Evolutionary conservation across 2,113 vertebrate species (phyloP).

Genomic region (Nymphicus hollandicus): DNA sequence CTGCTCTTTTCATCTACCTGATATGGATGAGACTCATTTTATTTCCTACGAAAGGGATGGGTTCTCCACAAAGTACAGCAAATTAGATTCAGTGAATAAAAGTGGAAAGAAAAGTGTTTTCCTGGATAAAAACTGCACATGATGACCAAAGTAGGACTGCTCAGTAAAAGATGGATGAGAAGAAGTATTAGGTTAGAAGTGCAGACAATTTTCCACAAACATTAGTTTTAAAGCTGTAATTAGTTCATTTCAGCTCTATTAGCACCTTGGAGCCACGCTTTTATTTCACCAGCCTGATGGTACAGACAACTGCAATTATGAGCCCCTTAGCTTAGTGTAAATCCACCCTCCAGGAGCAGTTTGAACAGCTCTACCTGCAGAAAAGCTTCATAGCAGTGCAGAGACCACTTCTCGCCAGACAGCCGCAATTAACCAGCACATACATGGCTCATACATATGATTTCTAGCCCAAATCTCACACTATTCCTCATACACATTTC

Average conservation of each 20-base stretch:
- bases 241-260: neutral
- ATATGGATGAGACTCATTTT: neutral
- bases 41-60: neutral
- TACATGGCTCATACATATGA: neutral
- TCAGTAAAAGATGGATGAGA: neutral
- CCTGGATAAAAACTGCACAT: neutral
- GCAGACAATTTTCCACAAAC: neutral
- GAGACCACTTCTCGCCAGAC: neutral
- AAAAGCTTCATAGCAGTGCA: neutral
- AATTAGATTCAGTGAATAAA: neutral
- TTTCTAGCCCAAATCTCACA: neutral
- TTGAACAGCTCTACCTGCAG: neutral
- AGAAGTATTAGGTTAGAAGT: neutral
- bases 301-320: neutral
- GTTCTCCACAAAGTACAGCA: neutral
- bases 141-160: neutral
- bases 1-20: neutral
- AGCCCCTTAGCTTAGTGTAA: neutral
- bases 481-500: rapidly evolving
- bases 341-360: neutral
- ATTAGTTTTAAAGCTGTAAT: neutral
- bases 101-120: neutral
- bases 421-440: rapidly evolving
- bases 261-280: neutral
- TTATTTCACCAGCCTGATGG: neutral